Conservation (phyloP, 2,888 invertebrate genomes). For the Sarcophaga carnaria region DNA sequence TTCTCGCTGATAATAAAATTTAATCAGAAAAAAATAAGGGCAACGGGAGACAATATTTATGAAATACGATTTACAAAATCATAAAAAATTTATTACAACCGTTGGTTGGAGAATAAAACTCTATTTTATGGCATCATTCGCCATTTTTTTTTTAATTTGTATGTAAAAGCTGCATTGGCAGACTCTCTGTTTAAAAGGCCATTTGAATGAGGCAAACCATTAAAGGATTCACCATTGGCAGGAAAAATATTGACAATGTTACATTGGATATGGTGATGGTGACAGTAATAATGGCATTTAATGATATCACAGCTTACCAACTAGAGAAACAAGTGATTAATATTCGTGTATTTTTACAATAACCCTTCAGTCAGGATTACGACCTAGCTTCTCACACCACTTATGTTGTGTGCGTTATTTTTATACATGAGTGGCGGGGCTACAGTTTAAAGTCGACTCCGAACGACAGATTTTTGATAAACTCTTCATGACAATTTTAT, state of each 20-base stretch:
- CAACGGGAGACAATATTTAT: slow-evolving; percentile 38
- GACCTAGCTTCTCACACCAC: no score
- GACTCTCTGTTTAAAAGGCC: slow-evolving; percentile 13
- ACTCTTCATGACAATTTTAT: no score
- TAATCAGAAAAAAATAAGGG: neutral
- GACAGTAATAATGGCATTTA: slow-evolving; percentile 19
- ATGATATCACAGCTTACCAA: neutral
- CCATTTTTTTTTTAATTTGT: neutral
- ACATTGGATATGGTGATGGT: neutral
- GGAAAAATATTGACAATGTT: slow-evolving; percentile 23
- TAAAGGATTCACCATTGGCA: slow-evolving; percentile 28
- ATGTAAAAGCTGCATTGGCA: neutral
- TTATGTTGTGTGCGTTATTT: no score
- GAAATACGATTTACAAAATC: slow-evolving; percentile 61
- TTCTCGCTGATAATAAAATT: slow-evolving; percentile 54
- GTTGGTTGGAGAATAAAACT: slow-evolving; percentile 61
- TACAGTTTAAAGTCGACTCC: no score
- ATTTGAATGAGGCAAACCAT: slow-evolving; percentile 33
- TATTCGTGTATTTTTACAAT: no score
- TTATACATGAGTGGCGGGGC: no score
- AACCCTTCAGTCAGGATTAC: no score
- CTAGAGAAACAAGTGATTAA: no score
- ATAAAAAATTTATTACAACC: slow-evolving; percentile 57
- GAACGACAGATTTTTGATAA: no score
- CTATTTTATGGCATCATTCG: slow-evolving; percentile 11